Conservation (phyloP, 2,113 vertebrate genomes). For the Cepphus grylle region DNA sequence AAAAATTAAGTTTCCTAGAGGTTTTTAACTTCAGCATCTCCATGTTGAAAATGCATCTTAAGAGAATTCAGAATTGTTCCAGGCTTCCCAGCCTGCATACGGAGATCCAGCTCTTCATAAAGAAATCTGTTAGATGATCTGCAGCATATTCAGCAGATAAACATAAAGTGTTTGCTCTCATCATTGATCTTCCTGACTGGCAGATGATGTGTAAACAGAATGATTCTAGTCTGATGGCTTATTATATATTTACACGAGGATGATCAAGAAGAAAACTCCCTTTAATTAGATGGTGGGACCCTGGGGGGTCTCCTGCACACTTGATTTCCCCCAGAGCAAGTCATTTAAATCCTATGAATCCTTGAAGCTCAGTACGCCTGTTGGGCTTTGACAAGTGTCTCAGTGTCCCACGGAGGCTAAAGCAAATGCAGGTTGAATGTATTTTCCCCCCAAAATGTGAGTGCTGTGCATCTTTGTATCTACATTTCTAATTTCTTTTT, state of each 20-base stretch:
- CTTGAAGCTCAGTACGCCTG: background rate
- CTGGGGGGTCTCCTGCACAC: background rate
- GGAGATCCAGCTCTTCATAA: background rate
- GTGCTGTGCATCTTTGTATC: background rate
- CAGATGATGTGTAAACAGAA: constrained; percentile 25
- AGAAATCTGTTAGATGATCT: constrained; percentile 44
- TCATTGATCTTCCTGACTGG: constrained; percentile 13
- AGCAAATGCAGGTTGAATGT: background rate
- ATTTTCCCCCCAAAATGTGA: background rate
- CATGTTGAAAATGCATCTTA: background rate
- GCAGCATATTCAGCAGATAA: constrained; percentile 25
- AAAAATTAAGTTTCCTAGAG: background rate
- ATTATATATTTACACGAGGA: constrained; percentile 10
- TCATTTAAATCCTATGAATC: constrained; percentile 37
- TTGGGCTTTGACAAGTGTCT: background rate
- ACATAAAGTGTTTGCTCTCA: background rate
- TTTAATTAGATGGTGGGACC: constrained; percentile 38
- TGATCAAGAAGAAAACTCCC: constrained; percentile 20
- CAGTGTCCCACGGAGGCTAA: background rate
- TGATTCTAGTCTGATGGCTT: constrained; percentile 8
- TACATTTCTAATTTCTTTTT: constrained; percentile 2
- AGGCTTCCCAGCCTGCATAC: background rate
- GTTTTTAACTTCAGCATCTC: background rate
- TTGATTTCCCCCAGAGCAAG: constrained; percentile 25
- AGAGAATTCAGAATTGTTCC: background rate